Percentiles rank a stretch among this genome's conserved stretches.
Conservation (phyloP, 92 coral and sea anemone genomes). For the Heliopora coerulea region DNA sequence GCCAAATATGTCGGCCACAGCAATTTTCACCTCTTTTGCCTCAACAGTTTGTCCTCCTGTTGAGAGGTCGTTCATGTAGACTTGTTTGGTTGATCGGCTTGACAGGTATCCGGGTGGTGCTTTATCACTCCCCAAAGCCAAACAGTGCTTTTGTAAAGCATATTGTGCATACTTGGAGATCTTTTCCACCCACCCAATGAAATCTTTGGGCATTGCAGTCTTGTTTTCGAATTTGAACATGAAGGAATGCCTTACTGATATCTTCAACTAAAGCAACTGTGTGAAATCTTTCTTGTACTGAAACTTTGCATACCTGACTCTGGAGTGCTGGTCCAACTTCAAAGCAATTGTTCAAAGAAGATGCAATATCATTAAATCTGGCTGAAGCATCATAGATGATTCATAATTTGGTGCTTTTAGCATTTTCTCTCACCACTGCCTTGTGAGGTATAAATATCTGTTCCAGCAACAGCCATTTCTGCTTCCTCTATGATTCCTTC, state of each 20-base stretch:
- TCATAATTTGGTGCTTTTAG: slow-evolving; percentile 53
- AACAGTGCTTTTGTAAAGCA: slow-evolving; percentile 45
- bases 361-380: slow-evolving; percentile 38
- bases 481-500: slow-evolving; percentile 56
- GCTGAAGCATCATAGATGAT: slow-evolving; percentile 58
- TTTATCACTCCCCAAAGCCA: slow-evolving; percentile 55
- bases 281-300: slow-evolving; percentile 56
- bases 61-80: slow-evolving; percentile 46
- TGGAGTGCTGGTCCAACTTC: slow-evolving; percentile 64
- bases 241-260: slow-evolving; percentile 57
- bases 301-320: slow-evolving; percentile 58
- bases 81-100: slow-evolving; percentile 39
- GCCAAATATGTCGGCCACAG: slow-evolving; percentile 31
- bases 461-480: slow-evolving; percentile 53
- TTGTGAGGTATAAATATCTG: slow-evolving; percentile 61
- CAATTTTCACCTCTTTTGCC: slow-evolving; percentile 37
- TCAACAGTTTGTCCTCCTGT: slow-evolving; percentile 45
- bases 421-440: slow-evolving; percentile 54
- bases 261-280: slow-evolving; percentile 54
- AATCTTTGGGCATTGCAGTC: slow-evolving; percentile 58
- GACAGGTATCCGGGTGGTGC: slow-evolving; percentile 40
- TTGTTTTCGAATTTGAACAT: slow-evolving; percentile 49
- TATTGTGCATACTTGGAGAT: slow-evolving; percentile 49
- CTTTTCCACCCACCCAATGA: slow-evolving; percentile 57
- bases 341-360: slow-evolving; percentile 55